These are phyloP conservation scores for Eufriesea mexicana DNA, from an alignment of 1,140 invertebrate genomes.

Conservation along the genomic window DNA sequence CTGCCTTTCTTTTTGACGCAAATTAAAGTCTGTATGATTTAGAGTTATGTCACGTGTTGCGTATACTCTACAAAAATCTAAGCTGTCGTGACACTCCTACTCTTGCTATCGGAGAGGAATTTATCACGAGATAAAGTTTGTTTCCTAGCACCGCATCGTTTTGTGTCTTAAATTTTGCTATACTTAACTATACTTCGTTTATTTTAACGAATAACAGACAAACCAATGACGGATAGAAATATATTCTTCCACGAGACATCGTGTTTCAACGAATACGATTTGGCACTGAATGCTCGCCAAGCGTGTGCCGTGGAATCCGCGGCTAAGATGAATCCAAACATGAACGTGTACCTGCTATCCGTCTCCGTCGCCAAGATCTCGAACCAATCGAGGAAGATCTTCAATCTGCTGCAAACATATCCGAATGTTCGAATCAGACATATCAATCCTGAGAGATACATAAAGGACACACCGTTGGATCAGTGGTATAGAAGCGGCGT, in stretches of 20 bases:
- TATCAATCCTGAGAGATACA: slow-evolving; percentile 81
- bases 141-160: not conserved
- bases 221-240: slow-evolving; percentile 71
- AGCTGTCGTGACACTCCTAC: no score
- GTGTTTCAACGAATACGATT: slow-evolving; percentile 77
- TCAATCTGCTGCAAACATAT: slow-evolving; percentile 82
- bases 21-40: no score
- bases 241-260: slow-evolving; percentile 86
- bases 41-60: no score
- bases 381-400: slow-evolving; percentile 70
- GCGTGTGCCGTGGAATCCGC: slow-evolving; percentile 88
- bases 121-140: no score
- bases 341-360: slow-evolving; percentile 83
- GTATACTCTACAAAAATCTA: no score
- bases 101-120: no score
- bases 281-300: slow-evolving; percentile 82
- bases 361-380: slow-evolving; percentile 80
- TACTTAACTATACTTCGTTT: not conserved
- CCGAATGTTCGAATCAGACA: slow-evolving; percentile 82
- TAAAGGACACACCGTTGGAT: slow-evolving; percentile 85
- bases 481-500: slow-evolving; percentile 83
- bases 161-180: no score
- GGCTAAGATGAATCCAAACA: slow-evolving; percentile 84
- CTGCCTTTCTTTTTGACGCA: no score
- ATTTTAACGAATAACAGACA: slow-evolving; percentile 7